Conservation (phyloP, 2,797 vertebrate genomes). For the Sebastes vulpes region DNA sequence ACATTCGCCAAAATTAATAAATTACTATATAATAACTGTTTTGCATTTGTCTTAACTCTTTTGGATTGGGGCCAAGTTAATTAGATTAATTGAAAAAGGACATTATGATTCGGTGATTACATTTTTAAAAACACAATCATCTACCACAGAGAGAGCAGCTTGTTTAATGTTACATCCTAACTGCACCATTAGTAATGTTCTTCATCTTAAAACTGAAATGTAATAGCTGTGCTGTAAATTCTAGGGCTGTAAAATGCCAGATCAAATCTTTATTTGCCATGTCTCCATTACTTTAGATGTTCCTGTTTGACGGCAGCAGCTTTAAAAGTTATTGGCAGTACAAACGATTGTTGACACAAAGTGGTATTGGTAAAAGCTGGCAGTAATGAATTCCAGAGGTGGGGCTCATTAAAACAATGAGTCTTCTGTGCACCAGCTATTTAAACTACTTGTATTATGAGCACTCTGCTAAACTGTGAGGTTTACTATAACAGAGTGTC, state of each 20-base stretch:
- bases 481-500: too few species aligned
- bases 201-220: not conserved
- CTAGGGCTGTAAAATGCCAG: not conserved
- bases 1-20: conserved; percentile 86
- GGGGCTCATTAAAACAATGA: not conserved
- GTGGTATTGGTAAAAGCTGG: not conserved
- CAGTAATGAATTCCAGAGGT: not conserved
- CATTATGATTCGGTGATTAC: not conserved
- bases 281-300: not conserved
- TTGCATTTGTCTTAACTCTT: conserved; percentile 7
- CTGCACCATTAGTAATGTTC: not conserved
- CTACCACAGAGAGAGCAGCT: not conserved
- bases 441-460: not conserved
- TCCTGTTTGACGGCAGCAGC: not conserved
- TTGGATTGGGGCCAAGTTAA: not conserved
- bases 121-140: not conserved
- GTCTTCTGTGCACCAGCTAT: not conserved
- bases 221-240: not conserved
- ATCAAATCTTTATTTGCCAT: not conserved
- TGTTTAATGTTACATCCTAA: not conserved
- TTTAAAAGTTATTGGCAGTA: conserved; percentile 3
- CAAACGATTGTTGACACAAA: not conserved
- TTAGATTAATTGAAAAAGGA: not conserved
- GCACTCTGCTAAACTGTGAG: too few species aligned
- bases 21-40: conserved; percentile 82